phyloP scores from a whole-genome alignment of 2,797 vertebrate genomes.

The Ctenopoma kingsleyae region DNA sequence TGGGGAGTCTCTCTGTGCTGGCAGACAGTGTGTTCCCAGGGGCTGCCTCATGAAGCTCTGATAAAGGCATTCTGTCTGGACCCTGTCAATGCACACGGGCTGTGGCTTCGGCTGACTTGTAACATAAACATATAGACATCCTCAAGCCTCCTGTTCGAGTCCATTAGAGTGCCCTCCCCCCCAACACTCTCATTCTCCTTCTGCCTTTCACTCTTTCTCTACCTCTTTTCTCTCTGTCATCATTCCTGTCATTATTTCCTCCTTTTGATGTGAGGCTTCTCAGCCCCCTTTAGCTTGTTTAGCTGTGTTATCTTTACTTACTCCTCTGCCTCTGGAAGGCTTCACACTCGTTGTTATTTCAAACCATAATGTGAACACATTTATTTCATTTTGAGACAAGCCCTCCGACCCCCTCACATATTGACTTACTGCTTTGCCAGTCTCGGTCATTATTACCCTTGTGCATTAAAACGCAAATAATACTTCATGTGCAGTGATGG shows the following conservation, averaged over 20 bases:
- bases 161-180: conserved; percentile 69
- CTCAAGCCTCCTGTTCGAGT: conserved; percentile 78
- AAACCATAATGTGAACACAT: conserved; percentile 78
- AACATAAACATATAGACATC: conserved; percentile 86
- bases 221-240: conserved; percentile 80
- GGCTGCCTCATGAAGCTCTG: conserved; percentile 76
- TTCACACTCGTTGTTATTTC: conserved; percentile 71
- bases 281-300: conserved; percentile 82
- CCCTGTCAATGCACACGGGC: conserved; percentile 77
- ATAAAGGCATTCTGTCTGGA: conserved; percentile 83
- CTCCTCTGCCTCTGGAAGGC: conserved; percentile 80
- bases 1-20: conserved; percentile 79
- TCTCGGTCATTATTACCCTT: conserved; percentile 37
- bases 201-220: conserved; percentile 62
- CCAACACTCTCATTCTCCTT: conserved; percentile 54
- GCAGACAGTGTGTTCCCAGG: conserved; percentile 80
- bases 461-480: conserved; percentile 51
- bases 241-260: conserved; percentile 87
- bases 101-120: conserved; percentile 77
- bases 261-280: conserved; percentile 86
- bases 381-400: conserved; percentile 75
- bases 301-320: conserved; percentile 75
- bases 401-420: conserved; percentile 25
- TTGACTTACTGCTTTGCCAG: conserved; percentile 47
- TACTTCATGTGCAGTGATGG: conserved; percentile 4